Evolutionary conservation across 2,113 vertebrate species (phyloP).

Genomic region (Xiphophorus maculatus): DNA sequence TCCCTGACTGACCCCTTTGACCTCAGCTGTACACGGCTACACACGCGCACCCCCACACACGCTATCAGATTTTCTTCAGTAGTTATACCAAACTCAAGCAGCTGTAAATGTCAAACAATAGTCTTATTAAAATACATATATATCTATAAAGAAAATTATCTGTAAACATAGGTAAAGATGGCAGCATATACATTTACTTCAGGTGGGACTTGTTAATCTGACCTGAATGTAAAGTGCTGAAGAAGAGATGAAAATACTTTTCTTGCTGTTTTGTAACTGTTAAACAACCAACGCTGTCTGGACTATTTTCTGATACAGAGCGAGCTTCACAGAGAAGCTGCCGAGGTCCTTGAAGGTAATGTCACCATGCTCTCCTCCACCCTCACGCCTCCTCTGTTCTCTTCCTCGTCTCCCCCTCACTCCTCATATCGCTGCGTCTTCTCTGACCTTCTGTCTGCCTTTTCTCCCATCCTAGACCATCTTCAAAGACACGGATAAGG

Average conservation of each 20-base stretch:
- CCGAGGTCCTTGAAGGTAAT: conserved; percentile 49
- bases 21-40: not conserved
- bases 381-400: conserved; percentile 1
- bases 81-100: not conserved
- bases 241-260: not conserved
- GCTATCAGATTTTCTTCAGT: not conserved
- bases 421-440: conserved; percentile 53
- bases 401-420: conserved; percentile 30
- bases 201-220: not conserved
- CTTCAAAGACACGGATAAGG: conserved; percentile 60
- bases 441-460: conserved; percentile 56
- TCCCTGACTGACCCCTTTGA: conserved; percentile 34
- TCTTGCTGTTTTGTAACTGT: not conserved
- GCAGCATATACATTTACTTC: not conserved
- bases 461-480: conserved; percentile 56
- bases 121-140: not conserved
- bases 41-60: not conserved
- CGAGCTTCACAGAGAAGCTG: conserved; percentile 15
- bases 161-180: not conserved
- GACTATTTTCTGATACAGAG: not conserved
- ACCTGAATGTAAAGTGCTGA: not conserved
- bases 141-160: not conserved
- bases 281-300: not conserved
- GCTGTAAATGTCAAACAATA: not conserved
- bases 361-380: conserved; percentile 70